A percentile compares a stretch with the other conserved stretches of the same genome.
phyloP scores from a whole-genome alignment of 1,140 invertebrate species.

The Drosophila murphyi region DNA sequence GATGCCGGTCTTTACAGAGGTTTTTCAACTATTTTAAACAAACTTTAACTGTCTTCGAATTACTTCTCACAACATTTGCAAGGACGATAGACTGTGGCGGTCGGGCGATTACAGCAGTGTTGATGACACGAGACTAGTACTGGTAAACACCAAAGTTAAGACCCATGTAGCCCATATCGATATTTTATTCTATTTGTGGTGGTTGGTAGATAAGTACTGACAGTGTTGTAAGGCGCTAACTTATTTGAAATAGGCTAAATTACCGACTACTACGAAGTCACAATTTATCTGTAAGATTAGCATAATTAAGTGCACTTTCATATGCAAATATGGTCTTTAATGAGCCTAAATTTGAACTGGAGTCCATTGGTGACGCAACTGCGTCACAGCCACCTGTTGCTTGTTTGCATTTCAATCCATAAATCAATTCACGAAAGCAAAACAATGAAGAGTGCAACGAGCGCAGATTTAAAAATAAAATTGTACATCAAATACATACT shows the following conservation, averaged over 20 bases:
- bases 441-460: constrained; percentile 48
- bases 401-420: constrained; percentile 60
- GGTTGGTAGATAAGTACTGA: neutral
- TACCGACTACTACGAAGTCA: constrained; percentile 10
- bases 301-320: constrained; percentile 50
- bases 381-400: constrained; percentile 61
- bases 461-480: constrained; percentile 70
- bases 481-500: constrained; percentile 32
- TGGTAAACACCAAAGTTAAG: constrained; percentile 14
- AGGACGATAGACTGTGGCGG: constrained; percentile 17
- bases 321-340: constrained; percentile 60
- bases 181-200: constrained; percentile 8
- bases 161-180: neutral
- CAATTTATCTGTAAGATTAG: constrained; percentile 31
- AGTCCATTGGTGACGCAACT: constrained; percentile 16
- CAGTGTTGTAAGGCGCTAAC: constrained; percentile 11
- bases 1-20: constrained; percentile 52
- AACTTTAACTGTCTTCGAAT: constrained; percentile 38
- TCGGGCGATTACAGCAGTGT: constrained; percentile 10
- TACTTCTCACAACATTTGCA: constrained; percentile 42
- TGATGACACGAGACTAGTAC: constrained; percentile 21
- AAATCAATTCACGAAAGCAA: constrained; percentile 62
- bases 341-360: constrained; percentile 38
- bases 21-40: constrained; percentile 51
- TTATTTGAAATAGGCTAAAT: constrained; percentile 12